Conservation (phyloP, 2,797 vertebrate genomes). For the Oceanodroma leucorhoa region DNA sequence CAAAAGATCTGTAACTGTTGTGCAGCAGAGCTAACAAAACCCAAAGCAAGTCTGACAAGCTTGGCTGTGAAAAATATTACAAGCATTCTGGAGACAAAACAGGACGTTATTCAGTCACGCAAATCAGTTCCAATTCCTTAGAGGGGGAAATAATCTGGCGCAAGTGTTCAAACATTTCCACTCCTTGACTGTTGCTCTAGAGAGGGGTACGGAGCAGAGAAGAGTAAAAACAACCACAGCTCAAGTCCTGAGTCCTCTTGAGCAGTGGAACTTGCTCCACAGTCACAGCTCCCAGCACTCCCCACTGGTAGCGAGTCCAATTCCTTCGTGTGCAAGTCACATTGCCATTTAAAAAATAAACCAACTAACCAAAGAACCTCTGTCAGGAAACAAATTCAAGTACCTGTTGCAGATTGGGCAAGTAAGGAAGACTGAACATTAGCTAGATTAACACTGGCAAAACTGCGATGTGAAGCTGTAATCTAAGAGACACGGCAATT, state of each 20-base stretch:
- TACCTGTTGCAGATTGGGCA: not conserved
- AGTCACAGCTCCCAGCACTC: not conserved
- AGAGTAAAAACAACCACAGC: not conserved
- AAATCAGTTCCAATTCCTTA: not conserved
- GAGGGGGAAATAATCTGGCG: not conserved
- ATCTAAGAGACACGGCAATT: not conserved
- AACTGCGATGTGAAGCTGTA: not conserved
- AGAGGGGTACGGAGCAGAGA: not conserved
- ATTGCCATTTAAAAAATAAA: not conserved
- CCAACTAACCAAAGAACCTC: not conserved
- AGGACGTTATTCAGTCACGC: not conserved
- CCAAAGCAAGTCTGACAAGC: slow-evolving; percentile 1
- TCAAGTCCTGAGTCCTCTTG: not conserved
- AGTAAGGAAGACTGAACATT: slow-evolving; percentile 28
- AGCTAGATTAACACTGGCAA: slow-evolving; percentile 46
- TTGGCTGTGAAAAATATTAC: slow-evolving; percentile 12
- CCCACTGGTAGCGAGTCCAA: not conserved
- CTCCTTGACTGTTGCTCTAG: not conserved
- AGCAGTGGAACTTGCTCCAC: not conserved
- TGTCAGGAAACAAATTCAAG: slow-evolving; percentile 2
- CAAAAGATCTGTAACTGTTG: not conserved
- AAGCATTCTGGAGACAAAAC: slow-evolving; percentile 4
- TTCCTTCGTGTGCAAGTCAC: slow-evolving; percentile 8
- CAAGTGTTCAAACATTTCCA: not conserved
- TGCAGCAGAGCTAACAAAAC: slow-evolving; percentile 22